Evolutionary conservation across 1,140 invertebrate species (phyloP).

Genomic region (Augochlora pura): DNA sequence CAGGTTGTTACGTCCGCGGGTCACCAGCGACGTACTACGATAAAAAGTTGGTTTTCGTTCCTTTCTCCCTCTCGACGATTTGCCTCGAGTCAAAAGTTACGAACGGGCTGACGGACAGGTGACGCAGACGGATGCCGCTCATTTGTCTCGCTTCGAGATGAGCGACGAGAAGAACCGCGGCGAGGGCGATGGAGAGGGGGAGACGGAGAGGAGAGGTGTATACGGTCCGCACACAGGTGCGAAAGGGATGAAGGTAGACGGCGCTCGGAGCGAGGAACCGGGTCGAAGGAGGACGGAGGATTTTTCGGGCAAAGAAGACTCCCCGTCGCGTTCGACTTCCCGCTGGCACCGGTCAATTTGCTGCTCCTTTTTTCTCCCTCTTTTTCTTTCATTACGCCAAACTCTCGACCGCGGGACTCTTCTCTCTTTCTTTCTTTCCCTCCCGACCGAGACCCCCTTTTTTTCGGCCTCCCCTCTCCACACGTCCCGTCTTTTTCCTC

Average conservation of each 20-base stretch:
- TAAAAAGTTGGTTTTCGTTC: conserved; percentile 60
- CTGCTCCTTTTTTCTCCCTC: conserved; percentile 71
- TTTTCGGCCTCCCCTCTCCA: background rate
- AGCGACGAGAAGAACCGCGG: conserved; percentile 53
- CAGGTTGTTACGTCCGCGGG: conserved; percentile 51
- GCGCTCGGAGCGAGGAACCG: conserved; percentile 49
- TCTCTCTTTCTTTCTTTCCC: conserved; percentile 30
- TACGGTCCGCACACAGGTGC: background rate
- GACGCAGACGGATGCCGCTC: conserved; percentile 80
- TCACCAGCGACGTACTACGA: conserved; percentile 47
- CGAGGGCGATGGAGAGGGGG: background rate
- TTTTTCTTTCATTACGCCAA: conserved; percentile 62
- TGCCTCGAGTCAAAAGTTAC: conserved; percentile 72
- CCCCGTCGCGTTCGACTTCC: conserved; percentile 71
- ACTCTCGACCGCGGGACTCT: conserved; percentile 49
- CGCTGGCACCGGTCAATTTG: conserved; percentile 75
- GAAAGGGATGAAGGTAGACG: conserved; percentile 38
- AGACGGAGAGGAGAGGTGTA: conserved; percentile 38
- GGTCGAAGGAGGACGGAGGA: conserved; percentile 64
- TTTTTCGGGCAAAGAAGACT: conserved; percentile 71
- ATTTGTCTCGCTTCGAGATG: conserved; percentile 79
- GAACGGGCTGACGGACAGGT: conserved; percentile 78
- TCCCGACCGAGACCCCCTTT: background rate
- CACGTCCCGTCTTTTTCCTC: too few relatives aligned
- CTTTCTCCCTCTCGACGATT: conserved; percentile 61